Evolutionary conservation across 2,888 invertebrate genomes (phyloP).

Genomic region (Orthonevra nobilis): DNA sequence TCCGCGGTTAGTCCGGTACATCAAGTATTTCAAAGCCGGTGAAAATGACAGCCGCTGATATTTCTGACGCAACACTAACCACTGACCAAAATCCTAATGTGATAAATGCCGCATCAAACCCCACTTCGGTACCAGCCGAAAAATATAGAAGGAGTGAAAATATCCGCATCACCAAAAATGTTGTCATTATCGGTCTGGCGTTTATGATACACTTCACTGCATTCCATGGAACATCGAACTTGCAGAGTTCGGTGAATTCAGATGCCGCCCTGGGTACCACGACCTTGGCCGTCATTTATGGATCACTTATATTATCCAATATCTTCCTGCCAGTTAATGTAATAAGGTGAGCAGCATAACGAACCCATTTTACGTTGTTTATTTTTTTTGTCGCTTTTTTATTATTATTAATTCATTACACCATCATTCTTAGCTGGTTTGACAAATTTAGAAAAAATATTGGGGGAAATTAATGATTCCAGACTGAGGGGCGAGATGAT

Average conservation of each 20-base stretch:
- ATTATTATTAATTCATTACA: constrained; percentile 1
- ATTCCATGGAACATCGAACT: constrained; percentile 91
- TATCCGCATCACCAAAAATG: constrained; percentile 91
- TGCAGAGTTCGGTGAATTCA: constrained; percentile 92
- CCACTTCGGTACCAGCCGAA: constrained; percentile 4
- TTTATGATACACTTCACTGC: constrained; percentile 97
- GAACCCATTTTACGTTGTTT: neutral
- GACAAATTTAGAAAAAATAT: neutral
- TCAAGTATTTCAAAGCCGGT: neutral
- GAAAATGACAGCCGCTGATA: constrained; percentile 31
- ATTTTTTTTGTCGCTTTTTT: neutral
- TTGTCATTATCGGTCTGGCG: constrained; percentile 90
- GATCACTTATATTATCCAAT: constrained; percentile 92
- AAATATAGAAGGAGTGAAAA: constrained; percentile 84
- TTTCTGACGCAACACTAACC: constrained; percentile 19
- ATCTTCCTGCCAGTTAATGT: constrained; percentile 92
- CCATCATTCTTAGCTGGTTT: neutral
- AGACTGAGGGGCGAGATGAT: too few relatives aligned
- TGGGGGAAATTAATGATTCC: neutral
- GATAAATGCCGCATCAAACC: neutral
- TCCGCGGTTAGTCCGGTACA: constrained; percentile 5
- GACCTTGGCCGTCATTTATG: constrained; percentile 92
- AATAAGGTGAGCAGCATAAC: constrained; percentile 85
- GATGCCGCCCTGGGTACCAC: constrained; percentile 91
- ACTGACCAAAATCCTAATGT: constrained; percentile 10